These are phyloP conservation scores for Mnemiopsis leidyi DNA, from an alignment of 37 sponge, comb jelly and placozoan genomes.

Conservation along the genomic window DNA sequence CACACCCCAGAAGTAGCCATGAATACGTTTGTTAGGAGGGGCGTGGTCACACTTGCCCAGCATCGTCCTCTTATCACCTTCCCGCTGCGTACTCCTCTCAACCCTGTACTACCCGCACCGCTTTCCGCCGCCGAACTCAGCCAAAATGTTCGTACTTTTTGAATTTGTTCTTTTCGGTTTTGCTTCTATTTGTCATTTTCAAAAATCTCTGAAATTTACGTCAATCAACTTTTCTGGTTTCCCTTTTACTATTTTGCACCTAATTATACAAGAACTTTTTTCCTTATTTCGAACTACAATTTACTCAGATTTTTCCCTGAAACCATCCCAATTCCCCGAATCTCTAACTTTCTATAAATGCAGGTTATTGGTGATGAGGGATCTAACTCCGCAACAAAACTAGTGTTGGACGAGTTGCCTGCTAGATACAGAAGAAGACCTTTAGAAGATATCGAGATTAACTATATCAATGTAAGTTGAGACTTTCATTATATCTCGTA, in stretches of 20 bases:
- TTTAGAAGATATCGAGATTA: not conserved
- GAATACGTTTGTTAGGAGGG: not conserved
- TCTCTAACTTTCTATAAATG: no score
- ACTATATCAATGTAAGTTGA: conserved; percentile 34
- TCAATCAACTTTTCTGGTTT: no score
- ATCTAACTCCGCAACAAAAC: not conserved
- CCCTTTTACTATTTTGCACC: no score
- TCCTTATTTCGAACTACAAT: no score
- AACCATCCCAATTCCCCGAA: no score
- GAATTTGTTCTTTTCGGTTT: no score
- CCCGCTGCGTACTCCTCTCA: not conserved
- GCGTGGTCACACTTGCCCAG: conserved; percentile 13
- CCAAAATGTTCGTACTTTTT: not conserved
- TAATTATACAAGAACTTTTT: no score
- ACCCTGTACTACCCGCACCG: not conserved
- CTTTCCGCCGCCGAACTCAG: not conserved
- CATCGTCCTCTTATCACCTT: conserved; percentile 53
- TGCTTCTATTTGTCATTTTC: not conserved
- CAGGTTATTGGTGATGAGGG: not conserved
- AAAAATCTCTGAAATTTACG: no score
- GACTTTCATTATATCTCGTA: no score
- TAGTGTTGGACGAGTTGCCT: conserved; percentile 50
- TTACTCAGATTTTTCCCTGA: no score
- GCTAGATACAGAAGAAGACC: conserved; percentile 13
- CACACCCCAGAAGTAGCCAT: not conserved